Percentiles rank a stretch among this genome's conserved stretches.
Conservation (phyloP, 2,113 vertebrate species). For the Podocnemis expansa region DNA sequence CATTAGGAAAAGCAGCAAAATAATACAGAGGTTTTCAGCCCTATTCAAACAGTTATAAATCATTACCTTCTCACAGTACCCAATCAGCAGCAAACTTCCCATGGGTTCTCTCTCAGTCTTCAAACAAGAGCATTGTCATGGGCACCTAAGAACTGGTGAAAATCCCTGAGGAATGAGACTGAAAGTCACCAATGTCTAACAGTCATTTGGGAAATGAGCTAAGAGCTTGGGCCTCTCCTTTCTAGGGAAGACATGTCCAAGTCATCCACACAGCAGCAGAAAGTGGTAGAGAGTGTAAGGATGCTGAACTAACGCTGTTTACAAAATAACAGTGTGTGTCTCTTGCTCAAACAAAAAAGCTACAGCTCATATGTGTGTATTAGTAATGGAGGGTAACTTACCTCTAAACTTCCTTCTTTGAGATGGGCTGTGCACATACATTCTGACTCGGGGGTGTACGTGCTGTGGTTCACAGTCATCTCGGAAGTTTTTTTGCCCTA, state of each 20-base stretch:
- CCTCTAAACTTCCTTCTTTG: no score
- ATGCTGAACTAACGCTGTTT: not conserved
- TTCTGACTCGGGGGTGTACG: no score
- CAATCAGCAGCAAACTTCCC: not conserved
- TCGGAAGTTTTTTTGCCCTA: no score
- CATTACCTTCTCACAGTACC: not conserved
- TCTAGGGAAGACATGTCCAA: no score
- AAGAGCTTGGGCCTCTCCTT: not conserved
- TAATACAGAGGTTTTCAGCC: not conserved
- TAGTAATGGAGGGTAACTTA: no score
- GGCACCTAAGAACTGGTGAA: not conserved
- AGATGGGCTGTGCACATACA: no score
- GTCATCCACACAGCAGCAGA: not conserved
- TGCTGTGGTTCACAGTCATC: no score
- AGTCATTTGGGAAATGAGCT: not conserved
- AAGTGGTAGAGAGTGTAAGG: not conserved
- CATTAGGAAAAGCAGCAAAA: slow-evolving; percentile 51
- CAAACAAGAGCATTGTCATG: not conserved
- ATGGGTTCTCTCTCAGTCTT: not conserved
- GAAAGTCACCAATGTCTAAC: no score
- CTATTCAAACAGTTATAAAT: slow-evolving; percentile 23
- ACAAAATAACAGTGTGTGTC: no score
- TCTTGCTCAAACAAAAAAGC: no score
- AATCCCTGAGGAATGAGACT: no score
- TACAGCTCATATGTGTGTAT: not conserved